Evolutionary conservation across 53 echinoderm and acorn worm genomes (phyloP).

Genomic region (Patiria pectinifera): DNA sequence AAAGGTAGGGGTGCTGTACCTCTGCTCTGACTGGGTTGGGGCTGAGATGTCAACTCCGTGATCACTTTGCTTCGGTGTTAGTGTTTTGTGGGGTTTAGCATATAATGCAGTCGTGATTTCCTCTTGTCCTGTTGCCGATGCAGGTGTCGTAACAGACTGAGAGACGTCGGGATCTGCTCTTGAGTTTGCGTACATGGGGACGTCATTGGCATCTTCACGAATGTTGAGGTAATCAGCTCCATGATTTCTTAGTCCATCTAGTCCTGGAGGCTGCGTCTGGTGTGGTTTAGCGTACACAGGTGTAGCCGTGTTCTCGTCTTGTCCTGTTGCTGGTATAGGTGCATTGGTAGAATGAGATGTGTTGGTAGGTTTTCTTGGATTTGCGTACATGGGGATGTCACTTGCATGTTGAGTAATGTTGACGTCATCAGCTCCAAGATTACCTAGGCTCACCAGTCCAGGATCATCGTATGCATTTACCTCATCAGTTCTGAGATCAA

Average conservation of each 20-base stretch:
- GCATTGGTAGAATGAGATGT: background rate
- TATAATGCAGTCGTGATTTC: background rate
- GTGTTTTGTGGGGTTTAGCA: slow-evolving; percentile 14
- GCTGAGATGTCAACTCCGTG: background rate
- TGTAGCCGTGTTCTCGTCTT: background rate
- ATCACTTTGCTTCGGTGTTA: background rate
- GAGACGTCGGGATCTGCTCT: background rate
- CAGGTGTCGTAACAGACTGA: background rate
- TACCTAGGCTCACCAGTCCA: background rate
- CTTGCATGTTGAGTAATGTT: background rate
- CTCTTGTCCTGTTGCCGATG: background rate
- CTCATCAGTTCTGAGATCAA: background rate
- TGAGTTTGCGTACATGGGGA: background rate
- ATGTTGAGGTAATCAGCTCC: background rate
- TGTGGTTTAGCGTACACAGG: slow-evolving; percentile 42
- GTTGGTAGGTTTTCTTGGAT: background rate
- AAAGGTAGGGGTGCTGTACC: no score
- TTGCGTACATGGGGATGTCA: background rate
- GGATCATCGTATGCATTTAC: background rate
- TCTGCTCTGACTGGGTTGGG: background rate
- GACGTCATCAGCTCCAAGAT: background rate
- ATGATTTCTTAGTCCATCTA: background rate
- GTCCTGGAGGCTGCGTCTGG: background rate
- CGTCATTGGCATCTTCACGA: background rate
- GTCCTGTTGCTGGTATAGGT: background rate